These are phyloP conservation scores for Eristalinus aeneus DNA, from an alignment of 2,888 invertebrate genomes.

Conservation along the genomic window DNA sequence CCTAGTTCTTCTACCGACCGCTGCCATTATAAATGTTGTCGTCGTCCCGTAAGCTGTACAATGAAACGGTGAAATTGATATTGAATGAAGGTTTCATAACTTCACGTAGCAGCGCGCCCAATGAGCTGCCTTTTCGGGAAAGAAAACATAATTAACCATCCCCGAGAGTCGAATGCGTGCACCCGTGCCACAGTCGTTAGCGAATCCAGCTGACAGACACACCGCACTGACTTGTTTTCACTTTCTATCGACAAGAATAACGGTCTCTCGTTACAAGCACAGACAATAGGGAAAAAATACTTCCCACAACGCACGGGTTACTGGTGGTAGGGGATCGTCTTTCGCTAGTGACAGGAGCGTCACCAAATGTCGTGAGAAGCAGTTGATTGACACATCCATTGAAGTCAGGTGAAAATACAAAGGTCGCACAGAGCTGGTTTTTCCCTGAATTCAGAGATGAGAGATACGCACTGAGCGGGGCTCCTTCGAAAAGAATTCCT, in stretches of 20 bases:
- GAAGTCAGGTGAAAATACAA: background rate
- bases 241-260: background rate
- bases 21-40: background rate
- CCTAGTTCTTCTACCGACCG: background rate
- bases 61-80: constrained; percentile 31
- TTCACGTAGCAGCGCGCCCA: constrained; percentile 15
- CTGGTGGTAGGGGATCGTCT: background rate
- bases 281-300: background rate
- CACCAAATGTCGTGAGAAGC: background rate
- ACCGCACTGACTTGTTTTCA: background rate
- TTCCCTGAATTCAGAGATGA: background rate
- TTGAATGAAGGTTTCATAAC: constrained; percentile 42
- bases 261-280: background rate
- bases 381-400: background rate
- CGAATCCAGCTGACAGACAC: background rate
- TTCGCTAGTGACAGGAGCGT: background rate
- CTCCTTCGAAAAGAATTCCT: background rate
- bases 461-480: background rate
- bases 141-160: background rate
- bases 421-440: background rate
- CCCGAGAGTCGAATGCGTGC: background rate
- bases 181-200: background rate
- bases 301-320: background rate
- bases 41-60: background rate
- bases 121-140: background rate